Conservation (phyloP, 1,140 invertebrate species). For the Hylaeus volcanicus region DNA sequence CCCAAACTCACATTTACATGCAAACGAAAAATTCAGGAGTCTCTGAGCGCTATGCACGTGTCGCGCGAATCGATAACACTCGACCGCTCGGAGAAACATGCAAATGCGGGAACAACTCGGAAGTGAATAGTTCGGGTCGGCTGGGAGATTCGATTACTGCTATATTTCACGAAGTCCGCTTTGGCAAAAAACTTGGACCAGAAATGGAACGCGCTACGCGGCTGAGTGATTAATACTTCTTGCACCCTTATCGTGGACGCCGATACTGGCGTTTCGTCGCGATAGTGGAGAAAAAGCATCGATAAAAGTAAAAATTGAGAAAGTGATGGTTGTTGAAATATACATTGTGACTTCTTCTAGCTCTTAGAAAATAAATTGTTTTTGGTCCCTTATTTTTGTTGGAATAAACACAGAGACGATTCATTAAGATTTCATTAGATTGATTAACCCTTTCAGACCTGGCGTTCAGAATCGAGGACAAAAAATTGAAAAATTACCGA, state of each 20-base stretch:
- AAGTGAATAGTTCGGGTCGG: constrained; percentile 1
- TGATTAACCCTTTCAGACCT: too few species aligned
- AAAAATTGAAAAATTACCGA: not conserved
- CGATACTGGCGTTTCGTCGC: too few species aligned
- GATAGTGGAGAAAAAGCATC: too few species aligned
- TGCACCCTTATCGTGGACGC: not conserved
- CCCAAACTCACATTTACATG: too few species aligned
- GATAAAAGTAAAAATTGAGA: too few species aligned
- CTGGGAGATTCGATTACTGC: constrained; percentile 21
- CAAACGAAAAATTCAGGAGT: too few species aligned
- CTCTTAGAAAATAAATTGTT: too few species aligned
- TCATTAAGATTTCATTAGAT: too few species aligned
- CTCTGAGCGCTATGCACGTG: not conserved
- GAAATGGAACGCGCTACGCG: not conserved
- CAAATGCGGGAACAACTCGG: constrained; percentile 25
- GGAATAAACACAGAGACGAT: too few species aligned
- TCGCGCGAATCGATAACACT: constrained; percentile 30
- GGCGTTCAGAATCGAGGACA: too few species aligned
- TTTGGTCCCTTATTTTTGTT: too few species aligned
- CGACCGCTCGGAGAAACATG: constrained; percentile 8
- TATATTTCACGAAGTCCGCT: constrained; percentile 20
- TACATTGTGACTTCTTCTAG: too few species aligned
- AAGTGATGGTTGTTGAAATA: not conserved
- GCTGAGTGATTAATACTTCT: not conserved
- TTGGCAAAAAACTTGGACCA: not conserved